Evolutionary conservation across 2,113 vertebrate species (phyloP).

Genomic region (Hipposideros armiger): DNA sequence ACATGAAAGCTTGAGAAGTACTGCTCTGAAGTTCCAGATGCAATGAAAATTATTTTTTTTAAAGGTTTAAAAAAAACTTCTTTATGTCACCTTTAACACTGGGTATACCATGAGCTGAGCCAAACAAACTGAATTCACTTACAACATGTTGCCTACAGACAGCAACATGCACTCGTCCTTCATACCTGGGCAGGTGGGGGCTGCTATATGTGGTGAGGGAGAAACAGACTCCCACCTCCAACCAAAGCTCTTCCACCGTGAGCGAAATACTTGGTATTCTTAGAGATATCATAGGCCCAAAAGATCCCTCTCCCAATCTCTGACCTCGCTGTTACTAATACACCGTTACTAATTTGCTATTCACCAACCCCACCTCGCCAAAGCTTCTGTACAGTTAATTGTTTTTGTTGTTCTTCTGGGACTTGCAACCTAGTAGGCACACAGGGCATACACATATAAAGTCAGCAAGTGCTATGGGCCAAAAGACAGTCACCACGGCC

Average conservation of each 20-base stretch:
- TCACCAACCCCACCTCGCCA: neutral
- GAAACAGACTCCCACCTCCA: too few relatives aligned
- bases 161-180: neutral
- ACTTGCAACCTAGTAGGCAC: neutral
- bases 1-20: neutral
- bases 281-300: neutral
- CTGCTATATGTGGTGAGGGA: neutral
- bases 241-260: neutral
- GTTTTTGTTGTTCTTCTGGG: neutral
- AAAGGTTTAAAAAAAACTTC: neutral
- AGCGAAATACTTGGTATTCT: neutral
- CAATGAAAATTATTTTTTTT: neutral
- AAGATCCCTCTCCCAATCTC: neutral
- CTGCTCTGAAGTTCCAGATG: neutral
- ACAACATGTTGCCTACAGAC: fast-evolving
- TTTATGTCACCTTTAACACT: neutral
- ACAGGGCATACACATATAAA: neutral
- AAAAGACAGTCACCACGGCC: neutral
- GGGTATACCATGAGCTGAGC: too few relatives aligned
- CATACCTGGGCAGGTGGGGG: fast-evolving
- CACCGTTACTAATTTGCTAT: neutral
- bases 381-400: neutral
- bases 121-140: neutral
- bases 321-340: neutral
- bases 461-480: neutral